These are phyloP conservation scores for Lichenostomus cassidix DNA, from an alignment of 2,113 vertebrate species.

Conservation along the genomic window DNA sequence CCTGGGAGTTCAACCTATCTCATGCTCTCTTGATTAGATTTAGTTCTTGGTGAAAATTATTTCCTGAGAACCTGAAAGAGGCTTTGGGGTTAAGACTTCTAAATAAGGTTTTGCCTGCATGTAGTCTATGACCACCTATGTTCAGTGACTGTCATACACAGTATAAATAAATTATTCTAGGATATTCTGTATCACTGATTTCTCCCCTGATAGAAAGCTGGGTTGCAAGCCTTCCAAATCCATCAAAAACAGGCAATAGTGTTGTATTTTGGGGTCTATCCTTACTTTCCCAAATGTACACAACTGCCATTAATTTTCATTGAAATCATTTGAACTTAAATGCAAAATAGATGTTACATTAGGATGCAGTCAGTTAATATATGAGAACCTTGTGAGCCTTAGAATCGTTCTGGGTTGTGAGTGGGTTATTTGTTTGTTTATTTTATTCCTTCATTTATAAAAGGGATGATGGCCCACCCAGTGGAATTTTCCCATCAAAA, in stretches of 20 bases:
- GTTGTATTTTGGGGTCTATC: neutral
- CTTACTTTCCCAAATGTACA: slow-evolving; percentile 14
- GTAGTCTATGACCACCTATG: neutral
- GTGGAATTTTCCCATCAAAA: slow-evolving; percentile 66
- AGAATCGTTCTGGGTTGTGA: neutral
- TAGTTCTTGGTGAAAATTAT: neutral
- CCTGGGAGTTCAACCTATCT: neutral
- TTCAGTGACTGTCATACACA: neutral
- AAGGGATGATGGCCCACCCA: slow-evolving; percentile 46
- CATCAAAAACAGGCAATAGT: neutral
- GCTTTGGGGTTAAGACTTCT: neutral
- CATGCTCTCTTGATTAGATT: neutral
- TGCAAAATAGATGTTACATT: slow-evolving; percentile 12
- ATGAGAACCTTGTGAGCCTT: slow-evolving; percentile 28
- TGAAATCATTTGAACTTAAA: slow-evolving; percentile 13
- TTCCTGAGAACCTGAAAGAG: slow-evolving; percentile 11
- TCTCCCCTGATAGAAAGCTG: neutral
- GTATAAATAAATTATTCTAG: neutral
- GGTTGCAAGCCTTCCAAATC: neutral
- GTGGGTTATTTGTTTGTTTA: slow-evolving; percentile 54
- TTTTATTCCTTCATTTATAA: slow-evolving; percentile 54
- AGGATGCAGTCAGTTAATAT: neutral
- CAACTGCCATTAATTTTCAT: slow-evolving; percentile 28
- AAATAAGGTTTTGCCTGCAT: slow-evolving; percentile 8
- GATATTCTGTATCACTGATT: neutral